These are phyloP conservation scores for Ochlodes sylvanus DNA, from an alignment of 2,888 invertebrate genomes.

Conservation along the genomic window DNA sequence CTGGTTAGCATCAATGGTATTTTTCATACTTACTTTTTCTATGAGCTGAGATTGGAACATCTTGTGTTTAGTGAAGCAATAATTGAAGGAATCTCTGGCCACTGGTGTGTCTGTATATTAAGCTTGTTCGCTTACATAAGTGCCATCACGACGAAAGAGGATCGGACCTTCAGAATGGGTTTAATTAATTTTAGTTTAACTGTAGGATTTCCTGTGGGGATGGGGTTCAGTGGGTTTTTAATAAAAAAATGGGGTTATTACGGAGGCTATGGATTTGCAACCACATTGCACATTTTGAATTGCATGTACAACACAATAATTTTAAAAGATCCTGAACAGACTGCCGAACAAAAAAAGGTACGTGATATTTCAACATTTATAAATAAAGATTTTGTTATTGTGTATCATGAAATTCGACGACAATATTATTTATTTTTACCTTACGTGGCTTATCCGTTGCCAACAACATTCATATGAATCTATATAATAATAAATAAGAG, in stretches of 20 bases:
- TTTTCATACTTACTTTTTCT: conserved; percentile 90
- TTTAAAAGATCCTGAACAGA: conserved; percentile 86
- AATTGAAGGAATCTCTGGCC: conserved; percentile 90
- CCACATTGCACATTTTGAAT: conserved; percentile 87
- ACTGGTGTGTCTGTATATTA: conserved; percentile 93
- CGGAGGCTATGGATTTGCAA: conserved; percentile 85
- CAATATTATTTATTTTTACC: too few relatives aligned
- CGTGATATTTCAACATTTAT: conserved; percentile 26
- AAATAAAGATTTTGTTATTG: too few relatives aligned
- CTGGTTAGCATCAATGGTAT: conserved; percentile 89
- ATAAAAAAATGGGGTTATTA: conserved; percentile 84
- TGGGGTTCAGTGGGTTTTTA: conserved; percentile 92
- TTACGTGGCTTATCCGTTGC: too few relatives aligned
- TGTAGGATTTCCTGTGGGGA: conserved; percentile 94
- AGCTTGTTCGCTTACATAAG: conserved; percentile 93
- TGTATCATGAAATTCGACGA: too few relatives aligned
- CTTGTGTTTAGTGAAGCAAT: conserved; percentile 90
- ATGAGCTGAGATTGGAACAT: conserved; percentile 89
- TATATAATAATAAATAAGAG: too few relatives aligned
- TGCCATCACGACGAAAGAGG: conserved; percentile 90
- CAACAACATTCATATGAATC: too few relatives aligned
- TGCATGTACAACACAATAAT: conserved; percentile 87
- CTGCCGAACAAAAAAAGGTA: conserved; percentile 65
- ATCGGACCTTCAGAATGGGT: conserved; percentile 92
- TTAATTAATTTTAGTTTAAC: conserved; percentile 94